Conservation (phyloP, 2,797 vertebrate species). For the Melopsittacus undulatus region DNA sequence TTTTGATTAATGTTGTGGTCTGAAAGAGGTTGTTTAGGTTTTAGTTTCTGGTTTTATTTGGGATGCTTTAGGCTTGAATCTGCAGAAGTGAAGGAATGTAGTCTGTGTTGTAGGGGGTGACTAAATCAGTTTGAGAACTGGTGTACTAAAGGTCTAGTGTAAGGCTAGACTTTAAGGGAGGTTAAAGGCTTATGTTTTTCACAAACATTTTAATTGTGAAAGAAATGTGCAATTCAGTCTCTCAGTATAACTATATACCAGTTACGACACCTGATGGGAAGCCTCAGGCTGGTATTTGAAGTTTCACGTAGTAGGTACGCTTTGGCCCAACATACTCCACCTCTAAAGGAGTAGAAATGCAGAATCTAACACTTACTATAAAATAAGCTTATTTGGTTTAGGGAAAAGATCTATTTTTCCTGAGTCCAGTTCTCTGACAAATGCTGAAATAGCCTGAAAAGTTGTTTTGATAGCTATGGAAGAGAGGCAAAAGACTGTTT, state of each 20-base stretch:
- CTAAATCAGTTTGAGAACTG: not conserved
- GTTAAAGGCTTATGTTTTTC: not conserved
- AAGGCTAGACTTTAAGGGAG: not conserved
- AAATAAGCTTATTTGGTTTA: not conserved
- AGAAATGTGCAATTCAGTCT: not conserved
- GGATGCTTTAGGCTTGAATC: not conserved
- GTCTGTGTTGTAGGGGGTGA: not conserved
- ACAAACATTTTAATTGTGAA: not conserved
- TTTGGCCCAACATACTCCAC: not conserved
- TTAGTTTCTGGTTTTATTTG: not conserved
- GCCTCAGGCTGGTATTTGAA: not conserved
- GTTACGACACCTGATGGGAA: not conserved
- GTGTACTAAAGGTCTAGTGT: not conserved
- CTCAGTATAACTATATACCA: not conserved
- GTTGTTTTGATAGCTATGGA: not conserved
- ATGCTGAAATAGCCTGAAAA: not conserved
- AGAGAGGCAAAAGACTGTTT: not conserved
- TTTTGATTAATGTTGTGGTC: not conserved
- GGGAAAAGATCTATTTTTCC: not conserved
- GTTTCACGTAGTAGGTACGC: fast-evolving
- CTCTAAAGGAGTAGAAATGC: not conserved
- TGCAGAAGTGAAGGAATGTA: not conserved
- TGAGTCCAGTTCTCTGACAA: not conserved
- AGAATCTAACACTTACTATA: not conserved
- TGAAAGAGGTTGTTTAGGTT: not conserved